Conservation (phyloP, 2,113 vertebrate species). For the Myotis brandtii region DNA sequence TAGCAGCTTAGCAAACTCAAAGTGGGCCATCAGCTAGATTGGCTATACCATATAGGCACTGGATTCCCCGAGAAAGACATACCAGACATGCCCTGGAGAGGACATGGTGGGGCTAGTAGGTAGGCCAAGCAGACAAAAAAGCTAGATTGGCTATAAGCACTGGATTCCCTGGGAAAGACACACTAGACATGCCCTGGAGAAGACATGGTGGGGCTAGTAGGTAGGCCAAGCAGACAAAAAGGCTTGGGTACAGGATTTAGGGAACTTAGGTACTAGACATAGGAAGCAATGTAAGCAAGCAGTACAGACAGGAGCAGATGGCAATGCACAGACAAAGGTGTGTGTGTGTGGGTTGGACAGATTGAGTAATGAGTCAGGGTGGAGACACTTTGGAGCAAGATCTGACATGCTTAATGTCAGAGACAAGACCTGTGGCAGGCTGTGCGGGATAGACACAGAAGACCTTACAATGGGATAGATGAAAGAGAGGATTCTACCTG, state of each 20-base stretch:
- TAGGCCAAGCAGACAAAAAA: neutral
- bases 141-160: neutral
- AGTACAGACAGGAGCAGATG: neutral
- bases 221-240: neutral
- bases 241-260: neutral
- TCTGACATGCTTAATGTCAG: neutral
- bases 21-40: neutral
- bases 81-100: neutral
- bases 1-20: neutral
- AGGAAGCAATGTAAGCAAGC: neutral
- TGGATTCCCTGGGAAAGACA: neutral
- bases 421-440: neutral
- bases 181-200: neutral
- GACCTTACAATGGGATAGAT: neutral
- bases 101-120: neutral
- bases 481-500: neutral
- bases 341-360: neutral
- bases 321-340: neutral
- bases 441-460: neutral
- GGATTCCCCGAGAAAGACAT: neutral
- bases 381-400: neutral
- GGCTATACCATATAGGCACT: neutral
- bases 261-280: neutral
- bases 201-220: neutral
- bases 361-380: neutral